These are phyloP conservation scores for Stegostoma tigrinum DNA, from an alignment of 2,113 vertebrate genomes.

Conservation along the genomic window DNA sequence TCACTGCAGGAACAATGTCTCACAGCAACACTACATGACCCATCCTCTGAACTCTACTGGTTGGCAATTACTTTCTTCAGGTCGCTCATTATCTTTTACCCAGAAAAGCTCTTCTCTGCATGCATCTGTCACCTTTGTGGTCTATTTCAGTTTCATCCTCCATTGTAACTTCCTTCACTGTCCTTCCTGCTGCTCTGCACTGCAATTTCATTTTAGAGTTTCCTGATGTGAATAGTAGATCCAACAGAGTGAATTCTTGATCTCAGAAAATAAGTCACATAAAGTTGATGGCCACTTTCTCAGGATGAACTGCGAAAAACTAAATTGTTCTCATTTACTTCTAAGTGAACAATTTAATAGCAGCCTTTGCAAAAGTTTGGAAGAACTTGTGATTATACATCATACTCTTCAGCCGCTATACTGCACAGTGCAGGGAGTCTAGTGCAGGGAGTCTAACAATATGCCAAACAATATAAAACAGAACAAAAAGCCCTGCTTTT, in stretches of 20 bases:
- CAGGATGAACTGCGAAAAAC: not conserved
- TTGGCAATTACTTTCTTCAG: not conserved
- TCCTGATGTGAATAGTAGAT: not conserved
- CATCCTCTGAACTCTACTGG: not conserved
- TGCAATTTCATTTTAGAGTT: not conserved
- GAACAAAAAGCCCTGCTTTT: not conserved
- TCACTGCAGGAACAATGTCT: constrained; percentile 4
- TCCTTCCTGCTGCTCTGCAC: not conserved
- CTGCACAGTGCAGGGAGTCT: not conserved
- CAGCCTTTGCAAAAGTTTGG: not conserved
- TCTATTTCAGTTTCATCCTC: not conserved
- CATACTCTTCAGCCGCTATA: not conserved
- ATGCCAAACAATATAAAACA: not conserved
- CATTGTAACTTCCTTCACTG: not conserved
- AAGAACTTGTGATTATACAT: not conserved
- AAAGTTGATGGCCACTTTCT: not conserved
- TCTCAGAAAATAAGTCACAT: not conserved
- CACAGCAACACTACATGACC: not conserved
- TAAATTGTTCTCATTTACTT: not conserved
- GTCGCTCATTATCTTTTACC: not conserved
- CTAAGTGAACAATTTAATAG: not conserved
- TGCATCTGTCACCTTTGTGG: not conserved
- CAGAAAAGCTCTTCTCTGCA: not conserved
- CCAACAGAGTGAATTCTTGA: not conserved
- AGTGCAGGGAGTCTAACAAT: not conserved